Evolutionary conservation across 2,797 vertebrate species (phyloP).

Genomic region (Cacajao melanocephalus): DNA sequence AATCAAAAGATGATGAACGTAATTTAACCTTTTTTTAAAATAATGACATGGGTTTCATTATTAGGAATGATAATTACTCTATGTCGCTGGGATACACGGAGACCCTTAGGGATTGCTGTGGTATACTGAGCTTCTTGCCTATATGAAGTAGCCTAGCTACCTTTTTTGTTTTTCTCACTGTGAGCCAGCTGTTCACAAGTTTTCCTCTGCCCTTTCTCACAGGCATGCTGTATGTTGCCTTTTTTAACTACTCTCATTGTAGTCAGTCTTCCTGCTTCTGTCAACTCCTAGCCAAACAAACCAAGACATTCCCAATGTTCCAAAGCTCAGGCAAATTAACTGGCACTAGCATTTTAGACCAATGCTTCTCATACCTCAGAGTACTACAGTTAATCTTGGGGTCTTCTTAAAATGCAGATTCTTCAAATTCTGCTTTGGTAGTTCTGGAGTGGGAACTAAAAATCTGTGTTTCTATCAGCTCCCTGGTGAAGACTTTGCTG

Average conservation of each 20-base stretch:
- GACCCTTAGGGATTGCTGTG: not conserved
- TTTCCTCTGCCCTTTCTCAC: not conserved
- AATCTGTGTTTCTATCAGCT: not conserved
- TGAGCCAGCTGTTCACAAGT: not conserved
- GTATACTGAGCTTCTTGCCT: not conserved
- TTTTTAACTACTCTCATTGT: not conserved
- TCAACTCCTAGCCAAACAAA: not conserved
- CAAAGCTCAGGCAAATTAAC: not conserved
- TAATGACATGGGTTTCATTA: slow-evolving; percentile 2
- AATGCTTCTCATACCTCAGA: not conserved
- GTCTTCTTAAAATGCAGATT: not conserved
- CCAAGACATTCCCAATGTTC: not conserved
- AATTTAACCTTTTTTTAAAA: not conserved
- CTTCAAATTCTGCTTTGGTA: not conserved
- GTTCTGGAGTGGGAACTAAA: not conserved
- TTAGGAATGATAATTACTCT: not conserved
- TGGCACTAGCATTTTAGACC: not conserved
- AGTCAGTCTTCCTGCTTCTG: not conserved
- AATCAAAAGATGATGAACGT: not conserved
- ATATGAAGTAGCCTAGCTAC: not conserved
- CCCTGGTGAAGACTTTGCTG: not conserved
- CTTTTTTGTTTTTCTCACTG: not conserved
- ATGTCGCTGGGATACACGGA: not conserved
- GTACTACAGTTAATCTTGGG: not conserved
- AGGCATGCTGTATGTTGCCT: not conserved